These are phyloP conservation scores for Semnornis frantzii DNA, from an alignment of 2,113 vertebrate genomes.

Conservation along the genomic window DNA sequence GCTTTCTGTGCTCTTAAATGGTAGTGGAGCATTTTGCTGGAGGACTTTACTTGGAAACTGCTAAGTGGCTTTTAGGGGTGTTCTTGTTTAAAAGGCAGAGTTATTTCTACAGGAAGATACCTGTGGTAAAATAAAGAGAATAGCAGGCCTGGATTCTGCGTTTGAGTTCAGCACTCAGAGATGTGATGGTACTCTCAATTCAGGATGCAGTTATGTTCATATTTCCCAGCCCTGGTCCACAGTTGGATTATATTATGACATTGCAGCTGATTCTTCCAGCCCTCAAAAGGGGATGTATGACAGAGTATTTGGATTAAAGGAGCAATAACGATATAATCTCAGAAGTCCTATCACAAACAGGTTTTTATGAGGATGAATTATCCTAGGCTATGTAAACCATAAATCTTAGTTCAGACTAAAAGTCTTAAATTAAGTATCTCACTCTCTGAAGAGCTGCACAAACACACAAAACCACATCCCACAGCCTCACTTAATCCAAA, in stretches of 20 bases:
- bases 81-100: background rate
- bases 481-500: background rate
- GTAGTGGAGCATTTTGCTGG: background rate
- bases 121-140: background rate
- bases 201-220: background rate
- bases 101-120: background rate
- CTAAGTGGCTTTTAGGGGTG: background rate
- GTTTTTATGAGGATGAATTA: slow-evolving; percentile 18
- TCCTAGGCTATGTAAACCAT: background rate
- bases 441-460: background rate
- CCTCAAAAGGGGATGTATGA: background rate
- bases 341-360: background rate
- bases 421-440: background rate
- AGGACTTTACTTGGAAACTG: background rate
- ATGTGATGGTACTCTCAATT: background rate
- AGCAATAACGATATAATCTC: background rate
- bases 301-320: slow-evolving; percentile 10
- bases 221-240: background rate
- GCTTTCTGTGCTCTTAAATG: background rate
- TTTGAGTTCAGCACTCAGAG: background rate
- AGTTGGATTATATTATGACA: background rate
- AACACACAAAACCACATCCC: background rate
- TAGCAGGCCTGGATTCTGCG: background rate
- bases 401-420: background rate
- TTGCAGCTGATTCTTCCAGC: background rate